These are phyloP conservation scores for Macroramphosus scolopax DNA, from an alignment of 2,797 vertebrate species.

Conservation along the genomic window DNA sequence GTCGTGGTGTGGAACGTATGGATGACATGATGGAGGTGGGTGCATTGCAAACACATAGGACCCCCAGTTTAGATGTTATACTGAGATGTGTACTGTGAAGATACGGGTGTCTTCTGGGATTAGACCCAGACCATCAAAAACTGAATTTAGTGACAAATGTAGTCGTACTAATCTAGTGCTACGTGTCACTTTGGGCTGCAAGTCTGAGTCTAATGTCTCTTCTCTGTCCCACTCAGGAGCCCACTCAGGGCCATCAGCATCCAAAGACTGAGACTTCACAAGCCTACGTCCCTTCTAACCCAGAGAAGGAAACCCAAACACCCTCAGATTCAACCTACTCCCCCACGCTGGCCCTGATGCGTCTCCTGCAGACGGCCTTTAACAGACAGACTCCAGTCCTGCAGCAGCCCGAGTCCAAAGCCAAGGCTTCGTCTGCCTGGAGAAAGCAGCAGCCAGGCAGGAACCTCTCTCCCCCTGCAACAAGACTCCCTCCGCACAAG, in stretches of 20 bases:
- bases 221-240: constrained; percentile 56
- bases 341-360: constrained; percentile 80
- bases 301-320: constrained; percentile 50
- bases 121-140: background rate
- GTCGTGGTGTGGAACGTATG: constrained; percentile 92
- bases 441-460: constrained; percentile 39
- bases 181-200: too few relatives aligned
- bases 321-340: constrained; percentile 54
- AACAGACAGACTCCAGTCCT: constrained; percentile 73
- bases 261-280: constrained; percentile 43
- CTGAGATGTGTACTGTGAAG: too few relatives aligned
- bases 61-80: too few relatives aligned
- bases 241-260: constrained; percentile 48
- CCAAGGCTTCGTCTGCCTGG: constrained; percentile 26
- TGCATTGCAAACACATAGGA: background rate
- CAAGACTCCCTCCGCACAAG: constrained; percentile 71
- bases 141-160: background rate
- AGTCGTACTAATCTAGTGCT: too few relatives aligned
- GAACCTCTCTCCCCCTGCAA: constrained; percentile 33
- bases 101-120: too few relatives aligned
- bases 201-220: constrained; percentile 3
- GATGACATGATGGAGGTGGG: constrained; percentile 82
- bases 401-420: constrained; percentile 30
- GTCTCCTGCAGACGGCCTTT: constrained; percentile 88
- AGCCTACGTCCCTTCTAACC: constrained; percentile 33